Evolutionary conservation across 2,888 invertebrate genomes (phyloP), one percentile per base, ranked within the genome.

Genomic region (Pseudanteris insignis): DNA sequence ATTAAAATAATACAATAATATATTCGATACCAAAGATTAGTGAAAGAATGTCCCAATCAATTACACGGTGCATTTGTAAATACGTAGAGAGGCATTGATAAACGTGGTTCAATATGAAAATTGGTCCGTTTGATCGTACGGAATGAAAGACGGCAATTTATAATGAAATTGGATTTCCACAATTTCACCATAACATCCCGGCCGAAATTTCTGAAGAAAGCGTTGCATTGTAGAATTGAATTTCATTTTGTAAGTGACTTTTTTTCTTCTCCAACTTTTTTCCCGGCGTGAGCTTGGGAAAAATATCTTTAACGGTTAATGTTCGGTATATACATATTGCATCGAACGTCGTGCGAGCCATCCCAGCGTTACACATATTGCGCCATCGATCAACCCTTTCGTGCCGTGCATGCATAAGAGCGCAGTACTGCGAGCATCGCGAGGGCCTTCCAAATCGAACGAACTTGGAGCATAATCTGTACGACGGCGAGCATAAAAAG

Each of bases 321-420:
- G 48, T 34, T 57, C 30, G 38, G 43, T 32, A 41, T 59, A 59
- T 59, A 44, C 46, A 38, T 59, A 44, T 59, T 59, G 34, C 36
- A 59, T 59, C 44, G 51, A 50, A 30, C 47, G 46, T 59, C 51
- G 40, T 46, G 40, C 37, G 34, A 51, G 46, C 51, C 25, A 44
- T 58, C 36, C 32, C 25, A 29, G 30, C 48, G 50, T 58, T 50
- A 44, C 51, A 58, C 40, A 51, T 51, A 58, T 58, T 50, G 51
- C 46, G 14, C 34, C 50, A 58, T 58, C 58, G 58, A 58, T 58
- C 51, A 58, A 58, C 38, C 40, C 58, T 51, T 51, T 38, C 50
- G 58, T 51, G 58, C 58, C 24, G 24, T 46, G 58, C 58, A 51
- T 58, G 37, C 51, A 37, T 58, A 44, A 50, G 46, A 29, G 32